Conservation (phyloP, 2,888 invertebrate genomes). For the Andrena fulva region DNA sequence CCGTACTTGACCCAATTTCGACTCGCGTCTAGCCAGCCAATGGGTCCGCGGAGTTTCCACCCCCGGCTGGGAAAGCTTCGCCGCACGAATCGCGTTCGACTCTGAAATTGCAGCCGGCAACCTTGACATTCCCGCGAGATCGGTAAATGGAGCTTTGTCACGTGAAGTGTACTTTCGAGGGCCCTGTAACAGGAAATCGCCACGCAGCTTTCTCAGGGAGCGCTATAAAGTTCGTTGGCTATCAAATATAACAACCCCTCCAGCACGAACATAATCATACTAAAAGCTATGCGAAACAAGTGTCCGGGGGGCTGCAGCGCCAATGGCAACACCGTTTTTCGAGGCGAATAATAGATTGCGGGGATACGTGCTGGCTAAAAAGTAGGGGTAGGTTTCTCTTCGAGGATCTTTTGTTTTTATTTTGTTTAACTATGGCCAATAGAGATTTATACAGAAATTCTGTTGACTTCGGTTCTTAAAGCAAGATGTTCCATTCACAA, state of each 20-base stretch:
- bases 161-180: slow-evolving; percentile 50
- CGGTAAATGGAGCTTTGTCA: slow-evolving; percentile 61
- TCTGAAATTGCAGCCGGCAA: slow-evolving; percentile 66
- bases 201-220: not conserved
- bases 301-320: too few relatives aligned
- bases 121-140: slow-evolving; percentile 74
- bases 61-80: slow-evolving; percentile 42
- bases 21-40: slow-evolving; percentile 1
- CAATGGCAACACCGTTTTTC: too few relatives aligned
- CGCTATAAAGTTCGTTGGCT: slow-evolving; percentile 10
- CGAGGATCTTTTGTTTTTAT: too few relatives aligned
- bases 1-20: slow-evolving; percentile 51
- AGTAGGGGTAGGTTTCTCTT: too few relatives aligned
- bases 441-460: too few relatives aligned
- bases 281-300: not conserved
- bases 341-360: too few relatives aligned
- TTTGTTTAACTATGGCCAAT: too few relatives aligned
- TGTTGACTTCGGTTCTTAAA: too few relatives aligned
- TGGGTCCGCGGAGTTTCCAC: slow-evolving; percentile 38
- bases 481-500: too few relatives aligned
- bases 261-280: not conserved
- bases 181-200: slow-evolving; percentile 39
- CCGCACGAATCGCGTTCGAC: slow-evolving; percentile 56
- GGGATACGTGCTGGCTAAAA: too few relatives aligned
- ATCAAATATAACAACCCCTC: not conserved